Base-by-base conservation (phyloP, 2,888 invertebrate genomes). In the Zaprionus lineosus region DNA sequence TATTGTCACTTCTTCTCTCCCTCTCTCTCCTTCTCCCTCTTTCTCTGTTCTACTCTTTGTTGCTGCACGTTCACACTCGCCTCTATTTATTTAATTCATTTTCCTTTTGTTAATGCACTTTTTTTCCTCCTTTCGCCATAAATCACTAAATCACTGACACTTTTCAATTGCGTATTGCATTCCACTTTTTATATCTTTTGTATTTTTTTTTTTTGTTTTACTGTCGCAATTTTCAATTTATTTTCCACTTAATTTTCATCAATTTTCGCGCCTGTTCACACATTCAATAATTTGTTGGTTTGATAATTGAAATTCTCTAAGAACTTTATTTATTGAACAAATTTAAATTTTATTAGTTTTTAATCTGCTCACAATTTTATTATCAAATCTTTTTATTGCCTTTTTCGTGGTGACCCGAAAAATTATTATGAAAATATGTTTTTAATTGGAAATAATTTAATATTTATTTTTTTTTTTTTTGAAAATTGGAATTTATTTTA, bases 31-130 rank as follows among this genome's bases (percentile, higher is more conserved):
- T 8, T 55, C 21, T 43, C 8, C 14, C 6, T 21, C 18, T 39
- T 18, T 9, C 14, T 6, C 4, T 18, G 6, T 28, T 37, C 12
- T 15, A n/a, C 16, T 34, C 55, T 53, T 65, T 60, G 65, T 64
- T 66, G 56, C 16, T 50, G 53, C 64, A 34, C 66, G 40, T 63
- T 51, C 14, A n/a, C n/a, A 6, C 8, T 21, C 31, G 9, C 15
- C 29, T 9, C 8, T 31, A 60, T 47, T 59, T 36, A 26, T 9
- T 70, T 44, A 64, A 57, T 28, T 39, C 51, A 70, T 47, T 60
- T 56, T 47, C 29, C 61, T 52, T 68, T 72, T 68, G 68, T 68
- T 56, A 33, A 39, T 52, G 39, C 68, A 53, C 43, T 72, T 72
- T 47, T 34, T 51, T 31, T 31, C 6, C n/a, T 11, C 2, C 18